phyloP scores from a whole-genome alignment of 2,888 invertebrate species.

The Himalopsyche kuldschensis region DNA sequence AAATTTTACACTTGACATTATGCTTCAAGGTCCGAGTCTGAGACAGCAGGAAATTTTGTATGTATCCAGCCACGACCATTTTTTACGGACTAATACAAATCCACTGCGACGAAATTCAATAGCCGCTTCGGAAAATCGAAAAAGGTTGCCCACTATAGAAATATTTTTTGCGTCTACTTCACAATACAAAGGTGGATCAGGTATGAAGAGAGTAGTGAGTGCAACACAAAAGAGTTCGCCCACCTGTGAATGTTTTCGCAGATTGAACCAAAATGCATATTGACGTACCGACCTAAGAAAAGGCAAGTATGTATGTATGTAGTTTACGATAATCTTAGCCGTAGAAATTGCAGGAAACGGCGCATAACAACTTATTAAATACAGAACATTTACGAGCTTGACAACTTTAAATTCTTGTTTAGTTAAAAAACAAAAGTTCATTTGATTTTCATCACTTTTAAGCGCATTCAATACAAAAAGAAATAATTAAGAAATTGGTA shows the following conservation, averaged over 20 bases:
- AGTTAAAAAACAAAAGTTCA: no score
- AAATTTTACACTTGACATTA: no score
- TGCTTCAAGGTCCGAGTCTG: no score
- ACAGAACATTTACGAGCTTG: background rate
- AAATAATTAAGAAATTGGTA: no score
- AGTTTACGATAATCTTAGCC: background rate
- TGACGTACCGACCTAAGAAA: background rate
- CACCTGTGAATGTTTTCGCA: conserved; percentile 25
- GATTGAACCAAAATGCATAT: background rate
- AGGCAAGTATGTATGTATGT: background rate
- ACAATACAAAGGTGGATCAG: background rate
- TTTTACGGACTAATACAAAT: no score
- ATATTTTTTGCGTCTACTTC: background rate
- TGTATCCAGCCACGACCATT: no score
- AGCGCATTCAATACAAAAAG: no score
- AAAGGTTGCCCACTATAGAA: background rate
- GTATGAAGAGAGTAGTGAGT: background rate
- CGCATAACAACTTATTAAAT: background rate
- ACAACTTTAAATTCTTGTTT: background rate
- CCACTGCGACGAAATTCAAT: background rate
- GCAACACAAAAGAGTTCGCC: conserved; percentile 1
- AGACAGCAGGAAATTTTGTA: no score
- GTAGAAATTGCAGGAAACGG: background rate
- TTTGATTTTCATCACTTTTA: no score
- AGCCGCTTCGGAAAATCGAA: background rate